Conservation (phyloP, 2,113 vertebrate genomes). For the Paramisgurnus dabryanus region DNA sequence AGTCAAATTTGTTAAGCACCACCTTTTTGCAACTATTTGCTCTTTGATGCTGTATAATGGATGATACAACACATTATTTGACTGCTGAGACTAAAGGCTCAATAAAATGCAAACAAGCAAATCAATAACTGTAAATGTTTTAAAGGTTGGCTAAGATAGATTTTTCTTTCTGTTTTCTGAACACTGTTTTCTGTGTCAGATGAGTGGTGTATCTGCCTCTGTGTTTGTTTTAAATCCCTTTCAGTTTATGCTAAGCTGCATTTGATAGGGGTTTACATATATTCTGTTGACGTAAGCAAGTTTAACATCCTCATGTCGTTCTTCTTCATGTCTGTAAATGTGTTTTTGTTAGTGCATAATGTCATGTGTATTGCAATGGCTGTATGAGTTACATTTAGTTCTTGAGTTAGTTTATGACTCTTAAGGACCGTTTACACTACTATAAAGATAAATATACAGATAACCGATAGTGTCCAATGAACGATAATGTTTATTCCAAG, state of each 20-base stretch:
- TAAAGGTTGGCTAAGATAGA: background rate
- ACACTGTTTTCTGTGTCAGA: background rate
- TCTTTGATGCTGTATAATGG: conserved; percentile 1
- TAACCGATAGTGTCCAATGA: no score
- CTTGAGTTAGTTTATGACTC: background rate
- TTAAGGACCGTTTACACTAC: background rate
- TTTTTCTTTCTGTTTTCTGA: background rate
- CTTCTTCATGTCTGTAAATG: background rate
- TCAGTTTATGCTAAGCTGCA: background rate
- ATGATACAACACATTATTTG: background rate
- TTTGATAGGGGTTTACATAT: background rate
- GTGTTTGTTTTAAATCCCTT: background rate
- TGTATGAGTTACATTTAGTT: conserved; percentile 9
- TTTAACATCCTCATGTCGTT: background rate
- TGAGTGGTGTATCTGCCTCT: no score
- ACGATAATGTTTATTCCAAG: no score
- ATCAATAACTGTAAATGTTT: background rate
- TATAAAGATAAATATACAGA: no score
- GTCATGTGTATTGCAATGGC: background rate
- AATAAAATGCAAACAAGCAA: conserved; percentile 21
- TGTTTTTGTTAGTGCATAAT: background rate
- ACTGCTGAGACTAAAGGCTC: background rate
- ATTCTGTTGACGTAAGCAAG: background rate
- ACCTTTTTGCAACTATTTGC: background rate
- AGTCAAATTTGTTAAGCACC: no score